Evolutionary conservation across 2,888 invertebrate species (phyloP).

Genomic region (Ectropis crepuscularia): DNA sequence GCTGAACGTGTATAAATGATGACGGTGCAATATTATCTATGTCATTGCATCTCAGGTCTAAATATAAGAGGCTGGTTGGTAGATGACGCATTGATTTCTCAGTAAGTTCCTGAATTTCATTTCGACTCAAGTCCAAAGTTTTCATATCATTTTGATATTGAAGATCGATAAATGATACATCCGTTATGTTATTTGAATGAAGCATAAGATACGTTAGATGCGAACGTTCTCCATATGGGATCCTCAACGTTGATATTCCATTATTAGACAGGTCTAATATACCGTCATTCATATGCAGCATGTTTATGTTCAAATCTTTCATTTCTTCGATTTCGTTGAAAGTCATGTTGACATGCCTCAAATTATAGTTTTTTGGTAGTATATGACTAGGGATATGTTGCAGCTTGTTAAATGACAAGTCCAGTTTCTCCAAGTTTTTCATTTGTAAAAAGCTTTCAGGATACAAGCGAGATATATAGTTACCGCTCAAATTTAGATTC

Average conservation of each 20-base stretch:
- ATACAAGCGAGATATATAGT: constrained; percentile 59
- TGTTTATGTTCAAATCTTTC: constrained; percentile 57
- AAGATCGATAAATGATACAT: constrained; percentile 58
- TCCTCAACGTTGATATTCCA: constrained; percentile 55
- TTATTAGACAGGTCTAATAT: constrained; percentile 73
- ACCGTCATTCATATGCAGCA: constrained; percentile 69
- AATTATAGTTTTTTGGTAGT: constrained; percentile 58
- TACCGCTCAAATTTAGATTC: constrained; percentile 69
- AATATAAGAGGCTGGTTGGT: constrained; percentile 53
- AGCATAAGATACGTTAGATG: constrained; percentile 59
- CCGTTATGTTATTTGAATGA: constrained; percentile 65
- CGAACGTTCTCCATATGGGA: constrained; percentile 62
- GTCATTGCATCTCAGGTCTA: constrained; percentile 65
- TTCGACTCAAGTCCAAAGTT: constrained; percentile 62
- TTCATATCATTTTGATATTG: constrained; percentile 58
- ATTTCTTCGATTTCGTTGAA: constrained; percentile 60
- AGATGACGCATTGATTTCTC: constrained; percentile 56
- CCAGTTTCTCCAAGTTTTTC: constrained; percentile 69
- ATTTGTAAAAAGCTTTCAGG: constrained; percentile 65
- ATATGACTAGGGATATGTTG: constrained; percentile 62
- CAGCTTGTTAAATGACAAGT: constrained; percentile 68
- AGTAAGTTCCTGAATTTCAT: constrained; percentile 58
- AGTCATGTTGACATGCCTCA: constrained; percentile 69
- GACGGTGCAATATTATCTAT: constrained; percentile 64
- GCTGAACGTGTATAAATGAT: constrained; percentile 55